Conservation (phyloP, 2,888 invertebrate species). For the Hirtodrosophila alboralis region DNA sequence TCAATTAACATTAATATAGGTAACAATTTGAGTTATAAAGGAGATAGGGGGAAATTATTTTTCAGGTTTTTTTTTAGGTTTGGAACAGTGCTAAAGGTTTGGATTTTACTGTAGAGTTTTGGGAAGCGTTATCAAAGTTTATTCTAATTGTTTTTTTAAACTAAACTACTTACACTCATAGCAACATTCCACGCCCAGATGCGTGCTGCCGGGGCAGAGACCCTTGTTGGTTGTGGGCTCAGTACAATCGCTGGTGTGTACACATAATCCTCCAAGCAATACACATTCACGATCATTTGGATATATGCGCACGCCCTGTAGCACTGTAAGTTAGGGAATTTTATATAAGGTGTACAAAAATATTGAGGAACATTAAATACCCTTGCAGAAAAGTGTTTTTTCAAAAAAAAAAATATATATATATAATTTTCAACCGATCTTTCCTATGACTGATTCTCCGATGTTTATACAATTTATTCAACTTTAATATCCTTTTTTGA, state of each 20-base stretch:
- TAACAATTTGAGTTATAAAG: slow-evolving; percentile 18
- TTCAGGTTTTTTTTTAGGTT: slow-evolving; percentile 11
- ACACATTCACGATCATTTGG: slow-evolving; percentile 80
- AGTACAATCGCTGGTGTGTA: slow-evolving; percentile 77
- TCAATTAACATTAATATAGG: slow-evolving; percentile 31
- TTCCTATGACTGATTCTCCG: no score
- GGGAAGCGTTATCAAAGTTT: slow-evolving; percentile 15
- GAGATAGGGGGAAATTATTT: background rate
- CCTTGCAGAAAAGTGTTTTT: no score
- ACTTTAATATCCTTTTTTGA: no score
- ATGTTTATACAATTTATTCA: no score
- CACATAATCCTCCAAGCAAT: slow-evolving; percentile 82
- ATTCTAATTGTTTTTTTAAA: no score
- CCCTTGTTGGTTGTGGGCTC: slow-evolving; percentile 79
- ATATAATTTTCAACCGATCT: no score
- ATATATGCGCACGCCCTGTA: slow-evolving; percentile 81
- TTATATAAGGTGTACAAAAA: no score
- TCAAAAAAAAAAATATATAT: no score
- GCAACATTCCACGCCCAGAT: slow-evolving; percentile 82
- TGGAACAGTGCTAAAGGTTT: slow-evolving; percentile 20
- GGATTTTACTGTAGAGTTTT: slow-evolving; percentile 30
- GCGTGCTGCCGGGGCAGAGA: slow-evolving; percentile 78
- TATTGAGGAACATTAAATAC: no score
- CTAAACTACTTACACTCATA: slow-evolving; percentile 80
- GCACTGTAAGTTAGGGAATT: slow-evolving; percentile 59